phyloP scores from a whole-genome alignment of 2,888 invertebrate species.

The Dynastes tityus region DNA sequence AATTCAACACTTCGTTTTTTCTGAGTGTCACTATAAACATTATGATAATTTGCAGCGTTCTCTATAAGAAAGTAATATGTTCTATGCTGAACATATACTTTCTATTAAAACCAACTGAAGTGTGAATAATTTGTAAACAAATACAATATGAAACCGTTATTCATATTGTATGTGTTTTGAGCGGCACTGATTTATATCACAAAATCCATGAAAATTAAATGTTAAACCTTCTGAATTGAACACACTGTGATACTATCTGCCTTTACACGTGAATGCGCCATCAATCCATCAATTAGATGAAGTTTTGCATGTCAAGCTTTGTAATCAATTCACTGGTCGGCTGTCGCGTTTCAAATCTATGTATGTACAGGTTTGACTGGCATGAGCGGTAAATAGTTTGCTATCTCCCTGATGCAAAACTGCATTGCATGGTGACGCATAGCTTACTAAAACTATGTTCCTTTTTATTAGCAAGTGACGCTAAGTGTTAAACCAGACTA shows the following conservation, averaged over 20 bases:
- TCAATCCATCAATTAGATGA: conserved; percentile 28
- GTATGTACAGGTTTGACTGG: not conserved
- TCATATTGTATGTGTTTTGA: not conserved
- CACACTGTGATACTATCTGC: not conserved
- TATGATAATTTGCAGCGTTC: no score
- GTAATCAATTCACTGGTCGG: conserved; percentile 14
- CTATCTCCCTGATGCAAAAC: not conserved
- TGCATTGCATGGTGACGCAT: not conserved
- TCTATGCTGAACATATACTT: no score
- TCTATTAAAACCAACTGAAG: no score
- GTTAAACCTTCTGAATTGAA: not conserved
- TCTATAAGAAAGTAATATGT: no score
- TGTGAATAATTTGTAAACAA: no score
- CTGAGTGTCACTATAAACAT: no score
- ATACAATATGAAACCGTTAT: not conserved
- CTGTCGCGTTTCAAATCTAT: not conserved
- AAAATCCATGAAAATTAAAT: conserved; percentile 12
- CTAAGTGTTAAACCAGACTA: no score
- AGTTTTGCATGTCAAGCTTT: conserved; percentile 19
- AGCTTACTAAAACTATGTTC: no score
- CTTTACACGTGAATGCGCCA: not conserved
- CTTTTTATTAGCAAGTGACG: no score
- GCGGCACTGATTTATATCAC: not conserved
- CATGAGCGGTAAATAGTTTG: not conserved
- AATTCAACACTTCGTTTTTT: no score